Evolutionary conservation across 2,113 vertebrate species (phyloP), one percentile per base, ranked within the genome.

Genomic region (Labrus mixtus): DNA sequence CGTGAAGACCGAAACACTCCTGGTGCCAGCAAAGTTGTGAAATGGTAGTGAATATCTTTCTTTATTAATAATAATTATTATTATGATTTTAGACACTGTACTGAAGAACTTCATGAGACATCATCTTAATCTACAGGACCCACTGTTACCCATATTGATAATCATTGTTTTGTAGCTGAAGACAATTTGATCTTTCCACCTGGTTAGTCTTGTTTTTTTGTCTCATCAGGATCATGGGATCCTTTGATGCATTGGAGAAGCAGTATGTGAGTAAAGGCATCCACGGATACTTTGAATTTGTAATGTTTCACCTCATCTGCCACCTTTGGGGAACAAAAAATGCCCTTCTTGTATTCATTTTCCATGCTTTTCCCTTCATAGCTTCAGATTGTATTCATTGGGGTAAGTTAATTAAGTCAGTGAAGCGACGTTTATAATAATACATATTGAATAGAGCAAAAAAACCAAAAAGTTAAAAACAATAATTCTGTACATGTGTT

Each of bases 171-270:
- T 33, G 11, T 16, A 15, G 43, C 43, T 45, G 12, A 45, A 15
- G 12, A 15, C 43, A 15, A 12, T 45, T 15, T 45, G 1, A 19
- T 48, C 7, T 48, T 7, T 17, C 19, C 46, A 16, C 15, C 17
- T 13, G 11, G 36, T 62, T 39, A 53, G 23, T 4, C 4, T 10
- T 46, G 1, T 53, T 39, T 2, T 41, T 1, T 45, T 13, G 36
- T 59, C 87, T 89, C 89, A 92, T 80, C 77, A 99, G 97, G 98
- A 94, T 99, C 93, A 94, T 97, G 86, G 97, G 98, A 77, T 97
- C 96, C 88, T 98, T 98, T 23, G 97, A 99, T 93, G 98, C 97
- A 73, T 88, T 99, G 76, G 95, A 99, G 89, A 98, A 93, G 89
- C 96, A 95, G 94, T 99, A 98, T 10, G 98, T 98, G 94, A 97